Evolutionary conservation across 2,113 vertebrate genomes (phyloP), one percentile per base, ranked within the genome.

Genomic region (Ranitomeya imitator): DNA sequence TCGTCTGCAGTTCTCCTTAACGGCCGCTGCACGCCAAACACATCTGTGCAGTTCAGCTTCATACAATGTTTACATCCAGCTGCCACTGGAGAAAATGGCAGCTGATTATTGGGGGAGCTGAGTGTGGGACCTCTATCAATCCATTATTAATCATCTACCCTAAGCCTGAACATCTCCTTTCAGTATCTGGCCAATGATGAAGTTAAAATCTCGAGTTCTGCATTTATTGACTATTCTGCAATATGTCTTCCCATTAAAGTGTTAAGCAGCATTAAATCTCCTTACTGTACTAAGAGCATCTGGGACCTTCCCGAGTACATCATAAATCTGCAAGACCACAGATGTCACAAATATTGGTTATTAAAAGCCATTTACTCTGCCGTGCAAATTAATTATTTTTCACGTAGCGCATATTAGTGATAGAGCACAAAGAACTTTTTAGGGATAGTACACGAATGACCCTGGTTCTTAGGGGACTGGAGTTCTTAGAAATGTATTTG

Each of bases 271-370:
- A 31, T 84, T 71, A n/a, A 74, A 55, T 85, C 59, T 55, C 45
- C 19, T 85, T 74, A 31, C 11, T 85, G 15, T 14, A 73, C 37
- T 45, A 45, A 5, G 37, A 45, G n/a, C 12, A 21, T 54, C 26
- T 59, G 69, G 67, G 83, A 85, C n/a, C 69, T 74, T 23, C 16
- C 19, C 31, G 18, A 31, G 19, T 45, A 74, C 54, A 80, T 54
- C 9, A 60, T 85, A 73, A 57, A 74, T 57, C 15, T 69, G 16
- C 57, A 15, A 74, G 23, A 16, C 52, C 37, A 57, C 18, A 26
- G 61, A 71, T 85, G 45, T 59, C 26, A 13, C 63, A 67, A 65
- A 67, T 67, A 83, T 19, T 83, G 63, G 19, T 69, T 52, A 54
- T 69, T 14, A 67, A 78, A 51, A 69, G 51, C 18, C 21, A 83